Conservation (phyloP, 2,888 invertebrate genomes). For the Drosophila mimetica region DNA sequence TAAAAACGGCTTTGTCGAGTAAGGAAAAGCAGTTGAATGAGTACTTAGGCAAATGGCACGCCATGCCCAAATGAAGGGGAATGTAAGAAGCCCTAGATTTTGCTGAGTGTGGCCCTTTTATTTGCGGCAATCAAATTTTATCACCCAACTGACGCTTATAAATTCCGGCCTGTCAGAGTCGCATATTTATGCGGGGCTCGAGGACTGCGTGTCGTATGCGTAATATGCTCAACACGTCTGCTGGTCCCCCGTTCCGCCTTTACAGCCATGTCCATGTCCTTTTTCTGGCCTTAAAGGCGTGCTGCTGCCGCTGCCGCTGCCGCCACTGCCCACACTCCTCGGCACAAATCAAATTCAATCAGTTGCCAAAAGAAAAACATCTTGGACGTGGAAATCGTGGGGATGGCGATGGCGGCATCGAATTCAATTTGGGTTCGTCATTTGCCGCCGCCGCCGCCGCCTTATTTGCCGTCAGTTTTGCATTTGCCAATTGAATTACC, state of each 20-base stretch:
- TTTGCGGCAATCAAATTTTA: conserved; percentile 77
- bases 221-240: conserved; percentile 72
- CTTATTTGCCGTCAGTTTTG: conserved; percentile 57
- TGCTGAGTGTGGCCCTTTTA: conserved; percentile 50
- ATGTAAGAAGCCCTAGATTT: background rate
- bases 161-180: conserved; percentile 67
- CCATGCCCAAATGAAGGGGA: background rate
- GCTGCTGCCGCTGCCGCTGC: too few relatives aligned
- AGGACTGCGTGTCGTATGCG: conserved; percentile 50
- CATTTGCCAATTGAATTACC: conserved; percentile 67
- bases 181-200: conserved; percentile 63
- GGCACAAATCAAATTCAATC: conserved; percentile 46
- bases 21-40: background rate
- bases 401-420: too few relatives aligned
- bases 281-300: conserved; percentile 22
- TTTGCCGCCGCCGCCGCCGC: conserved; percentile 30
- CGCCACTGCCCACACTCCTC: too few relatives aligned
- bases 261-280: background rate
- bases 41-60: background rate
- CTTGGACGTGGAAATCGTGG: background rate
- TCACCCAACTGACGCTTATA: conserved; percentile 77
- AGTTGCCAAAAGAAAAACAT: conserved; percentile 29
- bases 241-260: too few relatives aligned
- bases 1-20: background rate
- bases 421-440: conserved; percentile 65